phyloP scores from a whole-genome alignment of 2,797 vertebrate species.

The Bucorvus abyssinicus region DNA sequence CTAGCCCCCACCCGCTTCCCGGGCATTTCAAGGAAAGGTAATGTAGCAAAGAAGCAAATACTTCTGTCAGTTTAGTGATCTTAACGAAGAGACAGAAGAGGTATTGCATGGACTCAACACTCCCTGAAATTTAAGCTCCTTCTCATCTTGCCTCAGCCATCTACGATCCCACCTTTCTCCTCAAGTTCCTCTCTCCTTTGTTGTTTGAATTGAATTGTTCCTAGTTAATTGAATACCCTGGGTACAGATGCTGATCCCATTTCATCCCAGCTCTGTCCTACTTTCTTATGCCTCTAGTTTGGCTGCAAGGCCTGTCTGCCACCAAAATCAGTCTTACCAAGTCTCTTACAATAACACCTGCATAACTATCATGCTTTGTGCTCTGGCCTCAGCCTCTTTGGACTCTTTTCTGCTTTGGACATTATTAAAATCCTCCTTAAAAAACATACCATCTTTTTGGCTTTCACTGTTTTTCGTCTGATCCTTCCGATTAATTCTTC shows the following conservation, averaged over 20 bases:
- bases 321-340: neutral
- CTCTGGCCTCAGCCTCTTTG: neutral
- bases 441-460: neutral
- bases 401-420: neutral
- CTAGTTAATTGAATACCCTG: constrained; percentile 24
- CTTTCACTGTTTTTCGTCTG: neutral
- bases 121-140: constrained; percentile 31
- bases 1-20: too few species aligned
- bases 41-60: neutral
- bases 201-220: constrained; percentile 10
- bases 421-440: neutral
- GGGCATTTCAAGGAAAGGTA: neutral
- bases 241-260: neutral
- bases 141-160: neutral
- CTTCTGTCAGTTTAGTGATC: neutral
- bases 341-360: neutral
- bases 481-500: neutral
- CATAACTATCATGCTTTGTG: neutral
- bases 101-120: neutral
- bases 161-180: neutral
- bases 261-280: constrained; percentile 34
- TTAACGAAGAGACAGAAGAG: neutral
- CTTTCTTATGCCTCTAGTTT: neutral
- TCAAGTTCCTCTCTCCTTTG: neutral
- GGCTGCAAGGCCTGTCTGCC: constrained; percentile 14